Percentiles rank a stretch among this genome's conserved stretches.
These are phyloP conservation scores for Zoanthus sociatus DNA, from an alignment of 92 coral and sea anemone species.

Conservation along the genomic window DNA sequence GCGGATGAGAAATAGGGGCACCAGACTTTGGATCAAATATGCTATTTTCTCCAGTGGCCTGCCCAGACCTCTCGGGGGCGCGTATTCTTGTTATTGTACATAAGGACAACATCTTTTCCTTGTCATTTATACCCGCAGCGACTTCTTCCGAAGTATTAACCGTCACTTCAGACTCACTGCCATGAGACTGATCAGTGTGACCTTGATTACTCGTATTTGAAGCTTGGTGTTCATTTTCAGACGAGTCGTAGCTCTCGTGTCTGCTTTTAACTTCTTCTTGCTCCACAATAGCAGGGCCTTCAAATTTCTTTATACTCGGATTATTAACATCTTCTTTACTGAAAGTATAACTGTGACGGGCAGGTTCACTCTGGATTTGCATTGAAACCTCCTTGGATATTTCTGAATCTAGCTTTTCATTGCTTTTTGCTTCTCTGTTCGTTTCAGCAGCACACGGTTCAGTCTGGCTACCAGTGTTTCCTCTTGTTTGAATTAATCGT, in stretches of 20 bases:
- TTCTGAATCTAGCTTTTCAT: neutral
- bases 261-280: neutral
- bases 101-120: neutral
- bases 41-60: slow-evolving; percentile 2
- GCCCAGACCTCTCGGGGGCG: slow-evolving; percentile 16
- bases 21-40: slow-evolving; percentile 73
- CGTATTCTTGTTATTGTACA: neutral
- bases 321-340: slow-evolving; percentile 47
- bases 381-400: neutral
- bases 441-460: slow-evolving; percentile 17
- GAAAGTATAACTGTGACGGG: neutral
- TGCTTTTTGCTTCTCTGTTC: neutral
- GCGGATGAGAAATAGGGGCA: slow-evolving; percentile 82
- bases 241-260: neutral
- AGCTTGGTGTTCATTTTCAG: slow-evolving; percentile 1
- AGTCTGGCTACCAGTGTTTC: neutral
- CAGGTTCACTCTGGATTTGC: slow-evolving; percentile 4
- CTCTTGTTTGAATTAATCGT: neutral
- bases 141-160: neutral
- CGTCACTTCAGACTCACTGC: neutral
- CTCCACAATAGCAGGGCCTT: neutral
- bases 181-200: neutral
- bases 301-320: slow-evolving; percentile 72
- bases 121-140: neutral
- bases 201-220: neutral